Evolutionary conservation across 2,113 vertebrate species (phyloP), one percentile per base, ranked within the genome.

Genomic region (Motacilla alba): DNA sequence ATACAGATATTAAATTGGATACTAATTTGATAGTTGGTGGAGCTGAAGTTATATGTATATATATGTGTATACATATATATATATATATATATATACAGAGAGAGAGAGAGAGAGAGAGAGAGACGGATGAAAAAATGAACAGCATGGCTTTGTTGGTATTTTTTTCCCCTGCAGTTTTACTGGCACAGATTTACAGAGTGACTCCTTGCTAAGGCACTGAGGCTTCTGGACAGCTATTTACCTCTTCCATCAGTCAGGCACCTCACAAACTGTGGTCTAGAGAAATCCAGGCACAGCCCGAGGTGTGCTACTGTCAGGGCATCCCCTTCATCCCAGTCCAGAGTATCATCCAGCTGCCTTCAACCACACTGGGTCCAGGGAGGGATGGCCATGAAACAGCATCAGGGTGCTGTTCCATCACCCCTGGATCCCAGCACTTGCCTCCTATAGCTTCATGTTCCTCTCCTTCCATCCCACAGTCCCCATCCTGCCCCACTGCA

Each of bases 61-160:
- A 14, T 13, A 22, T 9, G 4, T 9, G 5, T 14, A 9, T 9
- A 6, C 4, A 5, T 33, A 5, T 8, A 5, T 13, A 11, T 6
- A 7, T 9, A n/a, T 28, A 20, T 50, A 20, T 58, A 5, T 59
- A 10, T 26, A n/a, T n/a, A n/a, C n/a, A n/a, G 14, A 59, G 22
- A 56, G 24, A 26, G 15, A 58, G 21, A 55, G 14, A 59, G 22
- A 56, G 24, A 26, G 15, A 58, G 21, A 55, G 18, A 33, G 18
- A 55, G 18, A 55, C 5, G 21, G 7, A 24, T 8, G 7, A 11
- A 28, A 16, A 59, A 44, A 46, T 5, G 11, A 50, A 12, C 46
- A 66, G 6, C 9, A 9, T 26, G 8, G 39, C 7, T 69, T 62
- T 56, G 6, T n/a, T 62, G 10, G 3, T 4, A 3, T 9, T 10